Conservation (phyloP, 2,113 vertebrate genomes). For the Heterochromis multidens region DNA sequence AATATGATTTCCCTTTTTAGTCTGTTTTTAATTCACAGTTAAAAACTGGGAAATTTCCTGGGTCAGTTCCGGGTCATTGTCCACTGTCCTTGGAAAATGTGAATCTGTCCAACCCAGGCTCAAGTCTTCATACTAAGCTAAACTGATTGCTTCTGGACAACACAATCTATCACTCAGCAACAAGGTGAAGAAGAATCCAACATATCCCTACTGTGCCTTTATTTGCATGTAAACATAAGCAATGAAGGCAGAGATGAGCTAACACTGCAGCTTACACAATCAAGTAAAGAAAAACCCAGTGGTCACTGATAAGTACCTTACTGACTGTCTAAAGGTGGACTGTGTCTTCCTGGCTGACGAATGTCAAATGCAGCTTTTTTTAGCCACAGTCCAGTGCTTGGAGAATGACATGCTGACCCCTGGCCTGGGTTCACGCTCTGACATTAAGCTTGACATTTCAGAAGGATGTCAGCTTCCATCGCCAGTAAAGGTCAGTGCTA, state of each 20-base stretch:
- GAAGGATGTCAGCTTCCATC: constrained; percentile 41
- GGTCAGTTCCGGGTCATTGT: too few species aligned
- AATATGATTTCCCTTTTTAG: background rate
- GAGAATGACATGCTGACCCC: constrained; percentile 38
- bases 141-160: background rate
- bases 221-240: background rate
- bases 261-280: background rate
- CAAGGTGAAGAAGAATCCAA: background rate
- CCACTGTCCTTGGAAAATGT: background rate
- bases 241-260: background rate
- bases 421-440: constrained; percentile 42
- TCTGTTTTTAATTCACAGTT: background rate
- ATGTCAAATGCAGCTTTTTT: constrained; percentile 31
- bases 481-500: constrained; percentile 51
- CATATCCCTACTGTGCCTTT: background rate
- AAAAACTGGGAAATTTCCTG: too few species aligned
- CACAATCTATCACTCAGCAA: background rate
- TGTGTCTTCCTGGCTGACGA: background rate
- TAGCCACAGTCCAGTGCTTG: constrained; percentile 1
- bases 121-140: background rate
- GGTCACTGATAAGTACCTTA: background rate
- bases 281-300: background rate
- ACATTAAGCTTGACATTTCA: constrained; percentile 74
- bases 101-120: background rate
- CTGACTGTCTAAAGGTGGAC: background rate